Conservation (phyloP, 2,797 vertebrate genomes). For the Nannoperca australis region DNA sequence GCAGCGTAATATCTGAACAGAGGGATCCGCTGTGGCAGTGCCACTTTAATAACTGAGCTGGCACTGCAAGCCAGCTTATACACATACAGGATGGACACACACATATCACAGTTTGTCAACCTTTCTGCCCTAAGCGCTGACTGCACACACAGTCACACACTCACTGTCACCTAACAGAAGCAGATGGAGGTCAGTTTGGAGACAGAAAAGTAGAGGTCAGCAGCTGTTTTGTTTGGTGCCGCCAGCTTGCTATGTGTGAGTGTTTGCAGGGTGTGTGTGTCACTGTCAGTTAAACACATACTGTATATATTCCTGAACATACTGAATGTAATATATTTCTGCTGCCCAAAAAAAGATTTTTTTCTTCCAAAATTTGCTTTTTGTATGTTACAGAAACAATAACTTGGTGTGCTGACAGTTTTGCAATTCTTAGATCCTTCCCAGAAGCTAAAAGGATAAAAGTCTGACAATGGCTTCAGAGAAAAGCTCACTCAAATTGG, state of each 20-base stretch:
- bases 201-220: constrained; percentile 63
- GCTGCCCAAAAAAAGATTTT: neutral
- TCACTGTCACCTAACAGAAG: constrained; percentile 50
- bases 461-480: neutral
- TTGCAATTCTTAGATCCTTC: neutral
- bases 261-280: neutral
- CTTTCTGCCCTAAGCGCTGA: neutral
- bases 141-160: constrained; percentile 30
- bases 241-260: constrained; percentile 13
- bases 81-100: constrained; percentile 36
- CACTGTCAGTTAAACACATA: neutral
- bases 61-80: constrained; percentile 25
- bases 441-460: neutral
- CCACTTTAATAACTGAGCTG: constrained; percentile 61
- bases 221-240: constrained; percentile 57
- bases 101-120: constrained; percentile 6
- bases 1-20: constrained; percentile 22
- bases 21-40: constrained; percentile 46
- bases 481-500: neutral
- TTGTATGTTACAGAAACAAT: neutral
- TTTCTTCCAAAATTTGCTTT: too few species aligned
- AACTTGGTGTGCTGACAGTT: neutral
- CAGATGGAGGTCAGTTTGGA: constrained; percentile 67
- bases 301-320: neutral
- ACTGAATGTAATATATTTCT: neutral